A percentile compares a stretch with the other conserved stretches of the same genome.
phyloP scores from a whole-genome alignment of 92 coral and sea anemone genomes.

The Muricea muricata region DNA sequence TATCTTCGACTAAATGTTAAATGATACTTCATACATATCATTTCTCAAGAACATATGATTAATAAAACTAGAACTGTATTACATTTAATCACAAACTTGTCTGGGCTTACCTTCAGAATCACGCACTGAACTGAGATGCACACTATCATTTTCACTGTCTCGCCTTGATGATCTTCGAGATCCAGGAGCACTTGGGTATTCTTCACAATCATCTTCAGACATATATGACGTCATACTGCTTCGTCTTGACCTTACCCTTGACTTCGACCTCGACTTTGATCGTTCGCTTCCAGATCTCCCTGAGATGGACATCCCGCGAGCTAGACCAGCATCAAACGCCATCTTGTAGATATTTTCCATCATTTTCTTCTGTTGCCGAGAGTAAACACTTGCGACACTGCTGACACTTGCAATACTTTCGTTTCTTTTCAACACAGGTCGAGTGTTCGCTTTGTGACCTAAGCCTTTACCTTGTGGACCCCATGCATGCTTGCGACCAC shows the following conservation, averaged over 20 bases:
- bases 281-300: not conserved
- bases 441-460: not conserved
- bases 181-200: constrained; percentile 14
- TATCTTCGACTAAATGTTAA: constrained; percentile 13
- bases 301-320: not conserved
- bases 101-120: constrained; percentile 21
- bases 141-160: not conserved
- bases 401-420: constrained; percentile 30
- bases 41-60: too few relatives aligned
- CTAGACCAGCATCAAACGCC: constrained; percentile 1
- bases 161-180: constrained; percentile 17
- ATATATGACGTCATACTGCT: constrained; percentile 24
- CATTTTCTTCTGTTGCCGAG: constrained; percentile 11
- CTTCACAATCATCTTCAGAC: constrained; percentile 7
- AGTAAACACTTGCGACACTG: constrained; percentile 7
- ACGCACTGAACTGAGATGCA: constrained; percentile 6
- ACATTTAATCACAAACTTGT: too few relatives aligned
- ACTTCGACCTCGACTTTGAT: not conserved
- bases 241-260: not conserved
- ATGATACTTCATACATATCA: not conserved
- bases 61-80: too few relatives aligned
- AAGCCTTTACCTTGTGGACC: constrained; percentile 21
- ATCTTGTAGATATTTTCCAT: not conserved
- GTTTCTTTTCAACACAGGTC: not conserved
- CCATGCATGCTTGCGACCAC: constrained; percentile 30